Conservation (phyloP, 2,888 invertebrate genomes). For the Drosophila percnosoma region DNA sequence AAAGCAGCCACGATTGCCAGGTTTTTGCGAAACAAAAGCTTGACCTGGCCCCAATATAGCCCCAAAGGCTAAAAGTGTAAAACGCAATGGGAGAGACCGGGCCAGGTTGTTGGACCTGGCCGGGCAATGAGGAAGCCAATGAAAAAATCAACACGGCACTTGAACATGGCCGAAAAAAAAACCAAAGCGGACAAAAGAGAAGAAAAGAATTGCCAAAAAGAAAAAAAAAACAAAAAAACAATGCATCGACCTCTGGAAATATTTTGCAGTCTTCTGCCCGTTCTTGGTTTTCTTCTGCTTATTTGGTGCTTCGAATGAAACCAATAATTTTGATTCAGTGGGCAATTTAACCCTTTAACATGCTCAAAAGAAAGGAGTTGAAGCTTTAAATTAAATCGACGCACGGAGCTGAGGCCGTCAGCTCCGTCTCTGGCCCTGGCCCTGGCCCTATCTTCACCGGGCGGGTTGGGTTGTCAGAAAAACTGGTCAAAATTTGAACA, state of each 20-base stretch:
- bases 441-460: neutral
- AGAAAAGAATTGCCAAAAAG: slow-evolving; percentile 58
- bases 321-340: slow-evolving; percentile 85
- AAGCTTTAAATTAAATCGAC: slow-evolving; percentile 79
- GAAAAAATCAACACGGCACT: slow-evolving; percentile 42
- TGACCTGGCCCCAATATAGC: slow-evolving; percentile 36
- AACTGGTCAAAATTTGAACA: slow-evolving; percentile 16
- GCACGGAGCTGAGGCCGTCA: slow-evolving; percentile 45
- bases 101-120: slow-evolving; percentile 36
- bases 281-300: slow-evolving; percentile 4
- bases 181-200: slow-evolving; percentile 25
- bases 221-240: slow-evolving; percentile 64
- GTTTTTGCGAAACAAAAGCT: slow-evolving; percentile 18
- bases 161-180: slow-evolving; percentile 48
- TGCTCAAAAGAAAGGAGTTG: slow-evolving; percentile 81
- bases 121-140: slow-evolving; percentile 41
- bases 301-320: slow-evolving; percentile 69
- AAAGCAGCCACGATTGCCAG: slow-evolving; percentile 43
- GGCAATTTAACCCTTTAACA: slow-evolving; percentile 85
- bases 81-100: slow-evolving; percentile 66
- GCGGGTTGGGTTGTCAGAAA: slow-evolving; percentile 23
- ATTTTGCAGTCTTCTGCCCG: slow-evolving; percentile 16
- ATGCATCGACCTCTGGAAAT: slow-evolving; percentile 66
- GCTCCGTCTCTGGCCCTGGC: slow-evolving; percentile 15
- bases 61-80: slow-evolving; percentile 67